Evolutionary conservation across 2,113 vertebrate species (phyloP).

Genomic region (Piliocolobus tephrosceles): DNA sequence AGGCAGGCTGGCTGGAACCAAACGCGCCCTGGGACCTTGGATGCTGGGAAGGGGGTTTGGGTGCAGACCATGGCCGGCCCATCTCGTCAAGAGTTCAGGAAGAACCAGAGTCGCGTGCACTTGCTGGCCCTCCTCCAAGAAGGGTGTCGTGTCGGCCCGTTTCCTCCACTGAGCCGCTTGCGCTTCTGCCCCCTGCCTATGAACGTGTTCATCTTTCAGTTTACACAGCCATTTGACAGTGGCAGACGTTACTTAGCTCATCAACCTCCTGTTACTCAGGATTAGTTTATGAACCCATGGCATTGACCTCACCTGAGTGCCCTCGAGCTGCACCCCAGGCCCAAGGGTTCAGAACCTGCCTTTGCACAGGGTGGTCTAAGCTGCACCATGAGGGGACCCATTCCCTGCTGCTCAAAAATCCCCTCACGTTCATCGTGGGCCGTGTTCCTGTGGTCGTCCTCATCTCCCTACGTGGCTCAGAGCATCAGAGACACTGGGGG

Average conservation of each 20-base stretch:
- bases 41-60: not conserved
- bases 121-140: not conserved
- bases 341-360: not conserved
- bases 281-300: too few species aligned
- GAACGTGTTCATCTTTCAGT: not conserved
- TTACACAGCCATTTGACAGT: not conserved
- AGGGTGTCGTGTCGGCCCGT: not conserved
- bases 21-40: fast-evolving
- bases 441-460: fast-evolving
- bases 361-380: too few species aligned
- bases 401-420: not conserved
- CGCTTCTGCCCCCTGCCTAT: too few species aligned
- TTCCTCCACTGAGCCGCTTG: not conserved
- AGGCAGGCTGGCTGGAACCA: not conserved
- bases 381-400: too few species aligned
- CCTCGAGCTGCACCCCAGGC: not conserved
- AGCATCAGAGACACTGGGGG: not conserved
- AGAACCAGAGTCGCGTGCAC: not conserved
- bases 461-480: not conserved
- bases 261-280: not conserved
- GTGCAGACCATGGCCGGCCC: too few species aligned
- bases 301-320: not conserved
- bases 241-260: not conserved
- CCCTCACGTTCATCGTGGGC: not conserved
- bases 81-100: not conserved